A percentile compares a stretch with the other conserved stretches of the same genome.
Evolutionary conservation across 1,140 invertebrate species (phyloP).

Genomic region (Trinorchestia longiramus): DNA sequence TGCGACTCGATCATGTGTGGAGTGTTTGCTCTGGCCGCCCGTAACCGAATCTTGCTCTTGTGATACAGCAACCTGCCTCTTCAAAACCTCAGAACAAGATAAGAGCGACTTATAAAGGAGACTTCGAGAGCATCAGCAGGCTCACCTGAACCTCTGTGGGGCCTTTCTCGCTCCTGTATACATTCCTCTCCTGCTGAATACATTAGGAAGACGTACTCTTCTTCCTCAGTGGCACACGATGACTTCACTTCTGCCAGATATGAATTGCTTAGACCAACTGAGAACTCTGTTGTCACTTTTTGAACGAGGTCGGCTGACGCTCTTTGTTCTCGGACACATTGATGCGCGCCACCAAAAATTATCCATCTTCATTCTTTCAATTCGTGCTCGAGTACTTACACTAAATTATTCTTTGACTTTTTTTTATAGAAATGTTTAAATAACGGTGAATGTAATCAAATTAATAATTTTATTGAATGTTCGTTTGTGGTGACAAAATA

Average conservation of each 20-base stretch:
- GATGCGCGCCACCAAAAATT: background rate
- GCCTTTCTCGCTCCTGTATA: constrained; percentile 50
- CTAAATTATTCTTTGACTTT: background rate
- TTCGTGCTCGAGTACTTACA: background rate
- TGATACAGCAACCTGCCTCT: constrained; percentile 50
- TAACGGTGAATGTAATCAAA: background rate
- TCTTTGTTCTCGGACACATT: background rate
- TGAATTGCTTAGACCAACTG: background rate
- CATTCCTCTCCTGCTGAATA: constrained; percentile 50
- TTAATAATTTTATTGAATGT: background rate
- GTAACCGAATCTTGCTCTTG: constrained; percentile 52
- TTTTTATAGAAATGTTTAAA: background rate
- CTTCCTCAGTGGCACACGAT: constrained; percentile 48
- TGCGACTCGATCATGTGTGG: constrained; percentile 42
- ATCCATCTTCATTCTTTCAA: background rate
- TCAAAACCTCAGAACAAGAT: constrained; percentile 51
- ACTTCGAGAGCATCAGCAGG: constrained; percentile 35
- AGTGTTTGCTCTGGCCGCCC: constrained; percentile 36
- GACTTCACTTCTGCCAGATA: constrained; percentile 23
- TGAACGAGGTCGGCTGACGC: background rate
- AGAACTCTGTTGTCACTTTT: background rate
- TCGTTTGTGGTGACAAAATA: background rate
- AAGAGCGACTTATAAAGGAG: constrained; percentile 51
- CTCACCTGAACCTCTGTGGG: constrained; percentile 44
- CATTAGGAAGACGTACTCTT: constrained; percentile 21